Percentiles rank a stretch among this genome's conserved stretches.
Evolutionary conservation across 2,797 vertebrate species (phyloP).

Genomic region (Hemitrygon akajei): DNA sequence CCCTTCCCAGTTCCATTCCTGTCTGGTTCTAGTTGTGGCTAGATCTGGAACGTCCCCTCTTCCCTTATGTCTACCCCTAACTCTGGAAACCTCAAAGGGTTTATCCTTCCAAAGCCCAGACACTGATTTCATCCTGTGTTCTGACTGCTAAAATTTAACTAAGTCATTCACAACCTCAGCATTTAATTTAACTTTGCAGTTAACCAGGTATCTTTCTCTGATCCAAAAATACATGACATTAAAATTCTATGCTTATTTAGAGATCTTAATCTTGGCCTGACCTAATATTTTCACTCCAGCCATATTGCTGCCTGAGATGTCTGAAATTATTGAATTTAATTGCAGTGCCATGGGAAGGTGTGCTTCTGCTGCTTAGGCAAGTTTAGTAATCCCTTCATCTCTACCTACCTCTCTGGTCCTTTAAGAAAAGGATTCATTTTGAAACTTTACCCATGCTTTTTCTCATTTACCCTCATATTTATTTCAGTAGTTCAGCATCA

Average conservation of each 20-base stretch:
- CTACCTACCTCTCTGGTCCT: neutral
- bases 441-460: neutral
- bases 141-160: neutral
- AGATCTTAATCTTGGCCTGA: neutral
- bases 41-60: neutral
- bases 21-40: neutral
- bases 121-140: neutral
- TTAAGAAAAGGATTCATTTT: neutral
- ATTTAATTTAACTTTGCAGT: neutral
- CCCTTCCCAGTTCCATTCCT: neutral
- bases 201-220: too few relatives aligned
- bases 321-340: neutral
- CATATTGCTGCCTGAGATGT: neutral
- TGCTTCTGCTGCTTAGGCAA: neutral
- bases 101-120: neutral
- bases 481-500: neutral
- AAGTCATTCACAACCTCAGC: neutral
- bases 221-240: neutral
- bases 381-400: neutral
- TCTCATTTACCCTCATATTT: neutral
- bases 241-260: neutral
- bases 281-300: neutral
- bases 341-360: neutral
- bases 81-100: neutral
- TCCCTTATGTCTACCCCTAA: neutral